These are phyloP conservation scores for Anableps anableps DNA, from an alignment of 2,797 vertebrate genomes.

Conservation along the genomic window DNA sequence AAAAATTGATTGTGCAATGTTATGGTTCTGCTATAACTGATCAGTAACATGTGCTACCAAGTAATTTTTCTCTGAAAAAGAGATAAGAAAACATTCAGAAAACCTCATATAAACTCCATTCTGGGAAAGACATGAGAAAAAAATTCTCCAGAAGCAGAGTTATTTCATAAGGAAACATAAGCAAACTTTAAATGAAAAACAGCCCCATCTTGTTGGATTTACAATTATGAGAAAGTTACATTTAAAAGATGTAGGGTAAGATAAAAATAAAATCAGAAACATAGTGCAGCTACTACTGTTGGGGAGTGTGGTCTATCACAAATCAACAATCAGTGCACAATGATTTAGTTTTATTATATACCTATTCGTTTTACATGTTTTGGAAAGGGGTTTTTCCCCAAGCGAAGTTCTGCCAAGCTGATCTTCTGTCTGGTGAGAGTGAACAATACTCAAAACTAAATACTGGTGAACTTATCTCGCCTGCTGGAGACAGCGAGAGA, in stretches of 20 bases:
- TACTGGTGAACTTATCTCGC: neutral
- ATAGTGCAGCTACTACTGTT: neutral
- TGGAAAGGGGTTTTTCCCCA: neutral
- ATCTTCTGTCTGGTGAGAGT: neutral
- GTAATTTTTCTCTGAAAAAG: neutral
- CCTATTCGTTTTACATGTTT: neutral
- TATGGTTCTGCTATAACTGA: conserved; percentile 2
- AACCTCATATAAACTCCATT: neutral
- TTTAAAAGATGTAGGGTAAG: neutral
- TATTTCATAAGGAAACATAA: neutral
- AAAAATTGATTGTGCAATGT: neutral
- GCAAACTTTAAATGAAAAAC: neutral
- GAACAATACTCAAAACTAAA: conserved; percentile 4
- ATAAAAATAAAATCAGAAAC: neutral
- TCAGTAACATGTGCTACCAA: neutral
- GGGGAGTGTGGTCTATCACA: neutral
- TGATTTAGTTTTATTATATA: neutral
- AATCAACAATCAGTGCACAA: neutral
- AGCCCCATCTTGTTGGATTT: neutral
- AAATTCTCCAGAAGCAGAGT: neutral
- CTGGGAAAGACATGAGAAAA: neutral
- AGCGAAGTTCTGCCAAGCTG: neutral
- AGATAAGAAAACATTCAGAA: neutral
- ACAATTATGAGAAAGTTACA: neutral
- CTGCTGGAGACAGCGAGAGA: conserved; percentile 14